Conservation (phyloP, 1,140 invertebrate genomes). For the Ostrea denselamellosa region DNA sequence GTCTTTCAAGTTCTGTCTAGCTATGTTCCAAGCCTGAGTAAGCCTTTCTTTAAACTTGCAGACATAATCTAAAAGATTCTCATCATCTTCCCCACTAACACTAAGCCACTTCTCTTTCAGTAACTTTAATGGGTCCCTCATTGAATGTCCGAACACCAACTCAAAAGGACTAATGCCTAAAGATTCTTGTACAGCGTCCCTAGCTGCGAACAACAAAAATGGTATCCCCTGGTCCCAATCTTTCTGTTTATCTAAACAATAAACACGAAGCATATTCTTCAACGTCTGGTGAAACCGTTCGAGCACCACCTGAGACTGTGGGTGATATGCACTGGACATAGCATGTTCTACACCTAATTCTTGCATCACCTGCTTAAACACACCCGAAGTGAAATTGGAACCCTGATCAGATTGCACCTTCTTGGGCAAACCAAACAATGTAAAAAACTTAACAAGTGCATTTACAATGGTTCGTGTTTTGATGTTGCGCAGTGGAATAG, state of each 20-base stretch:
- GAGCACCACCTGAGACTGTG: constrained; percentile 44
- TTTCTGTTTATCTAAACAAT: constrained; percentile 53
- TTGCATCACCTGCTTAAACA: constrained; percentile 55
- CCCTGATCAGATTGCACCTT: constrained; percentile 48
- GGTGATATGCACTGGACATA: constrained; percentile 55
- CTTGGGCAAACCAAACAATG: constrained; percentile 50
- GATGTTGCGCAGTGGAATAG: constrained; percentile 54
- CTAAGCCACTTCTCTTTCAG: no score
- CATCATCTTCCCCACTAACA: no score
- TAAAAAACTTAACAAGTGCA: constrained; percentile 56
- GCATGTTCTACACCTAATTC: constrained; percentile 49
- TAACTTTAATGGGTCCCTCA: no score
- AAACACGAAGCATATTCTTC: constrained; percentile 49
- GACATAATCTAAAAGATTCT: no score
- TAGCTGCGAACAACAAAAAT: constrained; percentile 57
- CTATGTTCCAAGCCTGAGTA: constrained; percentile 49
- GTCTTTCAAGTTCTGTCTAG: constrained; percentile 46
- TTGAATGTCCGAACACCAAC: no score
- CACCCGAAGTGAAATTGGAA: constrained; percentile 55
- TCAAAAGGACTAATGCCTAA: no score
- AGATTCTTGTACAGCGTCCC: constrained; percentile 46
- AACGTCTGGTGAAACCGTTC: constrained; percentile 42
- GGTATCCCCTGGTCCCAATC: constrained; percentile 57
- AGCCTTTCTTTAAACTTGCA: constrained; percentile 35
- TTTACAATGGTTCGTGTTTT: constrained; percentile 46